Evolutionary conservation across 64 coral and sea anemone species (phyloP).

Genomic region (Catalaphyllia jardinei): DNA sequence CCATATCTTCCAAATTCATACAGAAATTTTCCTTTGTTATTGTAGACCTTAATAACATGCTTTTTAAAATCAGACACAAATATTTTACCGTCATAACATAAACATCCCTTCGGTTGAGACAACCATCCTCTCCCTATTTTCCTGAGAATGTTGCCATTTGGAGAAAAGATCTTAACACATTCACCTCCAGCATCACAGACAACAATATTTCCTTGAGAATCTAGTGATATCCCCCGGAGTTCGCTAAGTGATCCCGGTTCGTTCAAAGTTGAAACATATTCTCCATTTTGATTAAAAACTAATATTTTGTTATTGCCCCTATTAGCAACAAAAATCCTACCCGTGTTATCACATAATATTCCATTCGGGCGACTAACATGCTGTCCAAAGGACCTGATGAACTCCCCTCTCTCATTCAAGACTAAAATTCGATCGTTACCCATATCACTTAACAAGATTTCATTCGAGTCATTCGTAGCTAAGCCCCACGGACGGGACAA

Average conservation of each 20-base stretch:
- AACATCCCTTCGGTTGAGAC: background rate
- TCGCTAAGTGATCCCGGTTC: background rate
- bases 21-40: background rate
- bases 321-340: conserved; percentile 29
- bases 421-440: background rate
- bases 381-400: background rate
- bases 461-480: background rate
- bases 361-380: background rate
- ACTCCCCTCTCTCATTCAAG: conserved; percentile 11
- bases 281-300: background rate
- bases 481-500: background rate
- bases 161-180: background rate
- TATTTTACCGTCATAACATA: conserved; percentile 11
- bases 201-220: conserved; percentile 4
- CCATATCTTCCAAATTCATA: conserved; percentile 9
- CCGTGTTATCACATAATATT: background rate
- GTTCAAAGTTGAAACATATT: conserved; percentile 12
- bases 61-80: background rate
- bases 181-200: background rate
- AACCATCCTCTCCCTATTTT: conserved; percentile 1
- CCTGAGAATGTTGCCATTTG: background rate
- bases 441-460: conserved; percentile 6
- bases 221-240: conserved; percentile 18
- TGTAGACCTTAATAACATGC: conserved; percentile 7
- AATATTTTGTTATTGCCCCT: conserved; percentile 6